Evolutionary conservation across 2,797 vertebrate species (phyloP), one percentile per base, ranked within the genome.

Genomic region (Delichon dasypus): DNA sequence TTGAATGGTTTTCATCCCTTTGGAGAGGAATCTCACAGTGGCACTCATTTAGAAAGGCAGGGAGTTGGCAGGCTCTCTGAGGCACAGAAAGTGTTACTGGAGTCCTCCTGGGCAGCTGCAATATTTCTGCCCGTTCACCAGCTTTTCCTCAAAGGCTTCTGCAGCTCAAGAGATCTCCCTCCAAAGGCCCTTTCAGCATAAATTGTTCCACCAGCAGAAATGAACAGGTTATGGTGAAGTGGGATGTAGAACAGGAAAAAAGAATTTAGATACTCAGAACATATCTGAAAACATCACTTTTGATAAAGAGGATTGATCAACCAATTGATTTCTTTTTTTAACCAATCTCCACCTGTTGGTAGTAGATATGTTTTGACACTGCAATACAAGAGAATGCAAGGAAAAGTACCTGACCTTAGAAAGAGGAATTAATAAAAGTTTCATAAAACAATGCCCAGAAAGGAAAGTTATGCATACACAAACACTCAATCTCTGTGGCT

Each of bases 341-440:
- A 55, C 40, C 0, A 0, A 44, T 66, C 72, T 75, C 55, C 72
- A 93, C 36, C 51, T 75, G 21, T 53, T 75, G 53, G 61, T 53
- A 67, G 61, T 34, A 71, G 29, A 20, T 72, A 61, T 2, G 0
- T 66, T 79, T 92, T 0, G 0, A 57, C 12, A 47, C 7, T 38
- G 20, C 15, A 57, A 2, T 58, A 32, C 45, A 89, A 71, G 18
- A 44, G 22, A 90, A 20, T 3, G 8, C 40, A 72, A 76, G 26
- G 45, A 57, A 61, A 83, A 81, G 17, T 34, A 58, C 5, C 32
- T 77, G 22, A 30, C 32, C 42, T 80, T 45, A 78, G 27, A 57
- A 89, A 78, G 2, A 45, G 36, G 21, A 79, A 65, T 75, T 44
- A 27, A 71, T 22, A 48, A 4, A 54, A 18, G 51, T 30, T 72